A percentile compares a stretch with the other conserved stretches of the same genome.
These are phyloP conservation scores for Brenthis hecate DNA, from an alignment of 2,888 invertebrate species.

Conservation along the genomic window DNA sequence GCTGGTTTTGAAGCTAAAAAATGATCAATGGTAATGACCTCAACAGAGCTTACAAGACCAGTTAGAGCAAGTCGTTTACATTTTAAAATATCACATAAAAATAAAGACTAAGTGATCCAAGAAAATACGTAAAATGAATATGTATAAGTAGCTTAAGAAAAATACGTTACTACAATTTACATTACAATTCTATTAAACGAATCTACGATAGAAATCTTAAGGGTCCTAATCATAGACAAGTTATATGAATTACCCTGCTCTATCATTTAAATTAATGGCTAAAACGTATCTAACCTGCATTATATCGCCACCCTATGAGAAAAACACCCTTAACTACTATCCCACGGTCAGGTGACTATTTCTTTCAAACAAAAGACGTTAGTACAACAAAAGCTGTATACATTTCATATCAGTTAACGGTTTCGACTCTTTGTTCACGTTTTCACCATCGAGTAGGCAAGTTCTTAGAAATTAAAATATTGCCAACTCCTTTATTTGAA, in stretches of 20 bases:
- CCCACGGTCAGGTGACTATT: slow-evolving; percentile 24
- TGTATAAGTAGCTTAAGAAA: neutral
- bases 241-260: neutral
- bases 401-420: slow-evolving; percentile 7
- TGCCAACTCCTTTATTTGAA: slow-evolving; percentile 26
- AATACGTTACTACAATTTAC: slow-evolving; percentile 21
- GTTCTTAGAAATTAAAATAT: slow-evolving; percentile 13
- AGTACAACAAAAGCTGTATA: slow-evolving; percentile 1
- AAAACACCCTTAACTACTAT: slow-evolving; percentile 18
- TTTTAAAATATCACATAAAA: no score
- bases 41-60: no score
- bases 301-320: slow-evolving; percentile 10
- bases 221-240: slow-evolving; percentile 6
- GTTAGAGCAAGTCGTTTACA: no score
- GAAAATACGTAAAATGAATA: no score
- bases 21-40: no score
- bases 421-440: neutral
- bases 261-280: neutral
- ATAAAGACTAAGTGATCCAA: no score
- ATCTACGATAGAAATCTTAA: neutral
- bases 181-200: slow-evolving; percentile 11
- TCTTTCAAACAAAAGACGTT: slow-evolving; percentile 6
- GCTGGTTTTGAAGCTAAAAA: no score
- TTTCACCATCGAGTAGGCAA: neutral
- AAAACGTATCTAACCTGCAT: neutral